Evolutionary conservation across 2,113 vertebrate species (phyloP).

Genomic region (Melozone crissalis): DNA sequence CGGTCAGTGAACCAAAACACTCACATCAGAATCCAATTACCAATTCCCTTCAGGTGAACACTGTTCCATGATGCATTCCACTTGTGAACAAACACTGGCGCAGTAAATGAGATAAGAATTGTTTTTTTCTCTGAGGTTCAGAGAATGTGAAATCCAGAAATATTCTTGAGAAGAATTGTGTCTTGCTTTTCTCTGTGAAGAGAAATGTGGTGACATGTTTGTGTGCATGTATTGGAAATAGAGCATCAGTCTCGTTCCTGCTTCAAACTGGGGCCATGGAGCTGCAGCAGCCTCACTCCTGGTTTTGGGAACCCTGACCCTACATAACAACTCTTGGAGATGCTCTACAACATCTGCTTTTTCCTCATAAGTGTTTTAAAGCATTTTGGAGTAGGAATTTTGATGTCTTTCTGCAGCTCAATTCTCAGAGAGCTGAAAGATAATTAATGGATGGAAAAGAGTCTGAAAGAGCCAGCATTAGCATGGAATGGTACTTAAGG

Average conservation of each 20-base stretch:
- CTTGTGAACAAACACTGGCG: too few relatives aligned
- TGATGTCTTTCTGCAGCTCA: neutral
- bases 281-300: neutral
- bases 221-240: neutral
- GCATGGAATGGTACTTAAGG: constrained; percentile 23
- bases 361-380: neutral
- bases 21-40: too few relatives aligned
- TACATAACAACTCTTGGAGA: neutral
- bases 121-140: too few relatives aligned
- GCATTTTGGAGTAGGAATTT: neutral
- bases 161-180: too few relatives aligned
- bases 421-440: neutral
- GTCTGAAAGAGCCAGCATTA: neutral
- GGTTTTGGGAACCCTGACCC: neutral
- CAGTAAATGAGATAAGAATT: too few relatives aligned
- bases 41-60: too few relatives aligned
- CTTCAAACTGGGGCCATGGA: neutral
- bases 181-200: too few relatives aligned
- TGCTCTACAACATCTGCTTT: neutral
- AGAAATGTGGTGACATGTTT: too few relatives aligned
- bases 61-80: too few relatives aligned
- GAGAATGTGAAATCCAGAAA: too few relatives aligned
- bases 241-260: accelerated
- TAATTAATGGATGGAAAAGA: constrained; percentile 17
- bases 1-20: too few relatives aligned